phyloP scores from a whole-genome alignment of 1,140 invertebrate genomes.

The Pomacea maculata region DNA sequence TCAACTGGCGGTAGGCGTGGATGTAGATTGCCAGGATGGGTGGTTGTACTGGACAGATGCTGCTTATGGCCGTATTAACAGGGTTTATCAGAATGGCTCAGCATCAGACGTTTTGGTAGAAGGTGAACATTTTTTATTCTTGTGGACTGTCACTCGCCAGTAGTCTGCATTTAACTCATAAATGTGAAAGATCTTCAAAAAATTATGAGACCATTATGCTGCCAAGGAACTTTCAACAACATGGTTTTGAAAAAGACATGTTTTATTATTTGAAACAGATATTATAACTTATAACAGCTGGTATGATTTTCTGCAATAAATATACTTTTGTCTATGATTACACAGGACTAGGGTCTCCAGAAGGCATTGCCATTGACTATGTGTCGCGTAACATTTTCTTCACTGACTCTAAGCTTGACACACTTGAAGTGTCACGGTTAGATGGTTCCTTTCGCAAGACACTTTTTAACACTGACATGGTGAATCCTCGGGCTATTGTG shows the following conservation, averaged over 20 bases:
- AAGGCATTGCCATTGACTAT: slow-evolving; percentile 94
- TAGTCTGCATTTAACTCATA: no score
- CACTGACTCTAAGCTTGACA: slow-evolving; percentile 91
- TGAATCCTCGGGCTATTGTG: slow-evolving; percentile 94
- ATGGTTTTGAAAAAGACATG: no score
- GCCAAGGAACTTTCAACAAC: no score
- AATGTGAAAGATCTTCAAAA: no score
- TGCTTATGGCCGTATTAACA: slow-evolving; percentile 77
- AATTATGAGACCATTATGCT: no score
- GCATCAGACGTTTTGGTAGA: slow-evolving; percentile 73
- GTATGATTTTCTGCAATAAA: slow-evolving; percentile 15
- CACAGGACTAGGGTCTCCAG: slow-evolving; percentile 80
- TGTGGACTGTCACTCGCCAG: no score
- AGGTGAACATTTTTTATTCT: slow-evolving; percentile 62
- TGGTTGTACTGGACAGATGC: slow-evolving; percentile 93
- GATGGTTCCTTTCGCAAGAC: slow-evolving; percentile 79
- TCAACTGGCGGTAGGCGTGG: slow-evolving; percentile 77
- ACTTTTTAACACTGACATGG: slow-evolving; percentile 80
- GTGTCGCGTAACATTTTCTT: slow-evolving; percentile 92
- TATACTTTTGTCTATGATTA: slow-evolving; percentile 47
- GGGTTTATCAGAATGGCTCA: slow-evolving; percentile 79
- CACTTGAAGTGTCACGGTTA: slow-evolving; percentile 89
- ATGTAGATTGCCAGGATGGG: slow-evolving; percentile 86
- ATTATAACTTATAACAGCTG: background rate
- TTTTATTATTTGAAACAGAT: no score